Evolutionary conservation across 2,797 vertebrate genomes (phyloP), one percentile per base, ranked within the genome.

Genomic region (Botia kubotai): DNA sequence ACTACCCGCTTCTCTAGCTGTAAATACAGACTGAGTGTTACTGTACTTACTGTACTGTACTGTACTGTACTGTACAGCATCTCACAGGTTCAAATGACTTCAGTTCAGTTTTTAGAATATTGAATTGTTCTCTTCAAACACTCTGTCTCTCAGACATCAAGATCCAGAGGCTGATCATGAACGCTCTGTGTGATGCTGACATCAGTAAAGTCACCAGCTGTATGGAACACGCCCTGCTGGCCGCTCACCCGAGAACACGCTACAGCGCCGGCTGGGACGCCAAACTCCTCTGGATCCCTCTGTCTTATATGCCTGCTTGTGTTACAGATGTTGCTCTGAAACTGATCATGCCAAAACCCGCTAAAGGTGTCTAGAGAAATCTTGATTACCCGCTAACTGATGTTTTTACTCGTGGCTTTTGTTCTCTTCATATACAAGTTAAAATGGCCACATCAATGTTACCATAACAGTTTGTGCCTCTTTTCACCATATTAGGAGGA

Each of bases 231-330:
- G 97, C 96, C 1, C 91, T 98, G 85, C 91, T 90, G 0, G 91
- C 96, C 0, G 90, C 85, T 1, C 79, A 97, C 88, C 97, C 97
- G 0, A 95, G 96, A 17, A 94, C 94, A 65, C 94, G 96, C 80
- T 98, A 99, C 90, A 97, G 95, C 12, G 95, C 97, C 0, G 97
- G 97, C 81, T 98, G 97, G 97, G 97, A 98, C 0, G 97, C 96
- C 89, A 99, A 98, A 82, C 87, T 99, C 13, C 73, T 96, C 78
- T 99, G 97, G 97, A 93, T 99, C 86, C 97, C 97, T 0, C 93
- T 95, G 16, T 97, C 97, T 33, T 98, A 98, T 87, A 94, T 97
- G 91, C 97, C 97, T 1, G 90, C 96, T 72, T 94, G 90, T 80
- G 84, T 99, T 0, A 91, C 96, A 16, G 97, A 98, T 78, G 69